Evolutionary conservation across 30 jellyfish, hydroid and myxozoan genomes (phyloP), one percentile per base, ranked within the genome.

Genomic region (Sanderia malayensis): DNA sequence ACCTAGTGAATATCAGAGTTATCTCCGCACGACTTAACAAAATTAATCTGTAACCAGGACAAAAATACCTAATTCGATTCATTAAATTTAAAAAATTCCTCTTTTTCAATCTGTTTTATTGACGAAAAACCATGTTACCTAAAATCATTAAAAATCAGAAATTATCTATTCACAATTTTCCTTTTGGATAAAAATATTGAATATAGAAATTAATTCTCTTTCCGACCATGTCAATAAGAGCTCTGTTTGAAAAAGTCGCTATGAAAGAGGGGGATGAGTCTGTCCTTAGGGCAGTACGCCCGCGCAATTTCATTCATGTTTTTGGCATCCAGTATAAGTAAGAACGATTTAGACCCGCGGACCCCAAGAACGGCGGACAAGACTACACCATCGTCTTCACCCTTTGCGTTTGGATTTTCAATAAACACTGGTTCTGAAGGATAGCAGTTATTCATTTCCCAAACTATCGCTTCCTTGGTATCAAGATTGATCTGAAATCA

Each of bases 391-490:
- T 85, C 95, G 61, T 85, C 95, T 76, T 85, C 95, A 13, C 44
- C 4, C 31, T 21, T 29, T 2, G 82, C 82, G 20, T 70, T 34
- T 44, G 95, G 95, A 0, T n/a, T 26, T 44, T 67, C 79, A 28
- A 85, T 66, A 76, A 85, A 85, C 28, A 67, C 78, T 17, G 92
- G 92, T 46, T 85, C 95, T 1, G 95, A 85, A 45, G 92, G 92
- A 70, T 49, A 75, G 25, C 84, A 75, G 1, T 85, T 67, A 17
- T 85, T 86, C 10, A 8, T 73, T 20, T 61, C 78, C 95, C 95
- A 83, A 15, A 46, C 25, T 25, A 31, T 53, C n/a, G 31, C 76
- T 32, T 82, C 87, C 31, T 74, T 74, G 29, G 89, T 83, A 23
- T 73, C 60, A 1, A 83, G 62, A 74, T 83, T 65, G 0, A 83